These are phyloP conservation scores for Drosophila lini DNA, from an alignment of 1,140 invertebrate genomes.

Conservation along the genomic window DNA sequence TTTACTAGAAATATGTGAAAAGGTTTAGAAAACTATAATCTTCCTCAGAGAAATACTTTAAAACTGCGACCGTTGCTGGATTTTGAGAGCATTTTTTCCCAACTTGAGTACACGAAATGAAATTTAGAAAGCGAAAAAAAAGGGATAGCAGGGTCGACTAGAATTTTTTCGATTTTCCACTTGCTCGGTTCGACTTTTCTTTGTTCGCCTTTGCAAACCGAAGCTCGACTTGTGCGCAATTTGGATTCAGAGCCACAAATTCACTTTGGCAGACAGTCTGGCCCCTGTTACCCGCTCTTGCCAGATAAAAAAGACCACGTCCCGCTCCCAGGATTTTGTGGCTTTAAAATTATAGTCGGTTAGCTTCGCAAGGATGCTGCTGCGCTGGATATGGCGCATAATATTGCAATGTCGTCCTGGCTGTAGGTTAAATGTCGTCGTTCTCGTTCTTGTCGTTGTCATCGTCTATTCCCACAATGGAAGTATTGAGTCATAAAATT, in stretches of 20 bases:
- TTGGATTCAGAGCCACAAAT: constrained; percentile 66
- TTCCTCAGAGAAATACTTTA: neutral
- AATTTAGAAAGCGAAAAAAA: constrained; percentile 1
- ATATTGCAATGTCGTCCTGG: constrained; percentile 46
- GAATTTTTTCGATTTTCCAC: constrained; percentile 66
- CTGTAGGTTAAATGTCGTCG: constrained; percentile 71
- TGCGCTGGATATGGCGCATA: constrained; percentile 51
- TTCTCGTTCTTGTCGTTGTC: constrained; percentile 40
- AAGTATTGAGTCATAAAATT: constrained; percentile 79
- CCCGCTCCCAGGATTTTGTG: constrained; percentile 47
- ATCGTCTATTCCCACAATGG: constrained; percentile 54
- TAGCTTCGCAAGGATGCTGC: constrained; percentile 55
- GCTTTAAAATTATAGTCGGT: constrained; percentile 79
- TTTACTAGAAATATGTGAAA: neutral
- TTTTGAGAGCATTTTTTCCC: neutral
- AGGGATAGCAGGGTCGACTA: constrained; percentile 5
- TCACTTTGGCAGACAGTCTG: constrained; percentile 47
- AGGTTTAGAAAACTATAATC: too few relatives aligned
- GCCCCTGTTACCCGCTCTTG: neutral
- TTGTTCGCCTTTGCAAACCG: constrained; percentile 48
- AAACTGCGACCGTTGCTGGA: neutral
- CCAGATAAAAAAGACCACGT: constrained; percentile 17
- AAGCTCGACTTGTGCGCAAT: constrained; percentile 69
- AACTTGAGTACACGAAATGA: neutral
- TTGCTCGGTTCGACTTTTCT: constrained; percentile 54